phyloP scores from a whole-genome alignment of 2,113 vertebrate genomes.

The Calidris pygmaea region DNA sequence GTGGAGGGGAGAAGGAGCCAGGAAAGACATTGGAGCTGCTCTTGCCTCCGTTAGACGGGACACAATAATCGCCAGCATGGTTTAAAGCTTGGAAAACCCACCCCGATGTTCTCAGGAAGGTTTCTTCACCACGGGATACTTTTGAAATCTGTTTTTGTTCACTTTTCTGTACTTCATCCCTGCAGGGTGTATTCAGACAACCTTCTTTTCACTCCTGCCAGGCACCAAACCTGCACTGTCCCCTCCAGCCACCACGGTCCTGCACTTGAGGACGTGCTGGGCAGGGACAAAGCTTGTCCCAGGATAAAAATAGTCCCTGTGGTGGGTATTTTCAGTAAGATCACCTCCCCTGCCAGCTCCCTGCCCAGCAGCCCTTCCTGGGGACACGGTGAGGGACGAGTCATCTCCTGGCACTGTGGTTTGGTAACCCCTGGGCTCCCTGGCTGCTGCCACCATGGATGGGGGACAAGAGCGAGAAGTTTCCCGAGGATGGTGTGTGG shows the following conservation, averaged over 20 bases:
- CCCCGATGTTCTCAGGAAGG: not conserved
- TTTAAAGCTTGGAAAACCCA: not conserved
- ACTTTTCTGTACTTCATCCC: not conserved
- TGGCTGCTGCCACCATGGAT: not conserved
- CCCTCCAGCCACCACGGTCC: constrained; percentile 6
- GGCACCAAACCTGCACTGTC: constrained; percentile 43
- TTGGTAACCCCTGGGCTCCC: not conserved
- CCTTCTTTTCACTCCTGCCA: constrained; percentile 13
- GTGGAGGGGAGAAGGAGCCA: not conserved
- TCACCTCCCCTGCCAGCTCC: not conserved
- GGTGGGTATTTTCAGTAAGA: constrained; percentile 51
- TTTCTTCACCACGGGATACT: not conserved
- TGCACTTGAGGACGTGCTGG: constrained; percentile 51
- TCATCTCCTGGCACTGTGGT: not conserved
- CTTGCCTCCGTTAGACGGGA: fast-evolving
- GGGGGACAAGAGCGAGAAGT: not conserved
- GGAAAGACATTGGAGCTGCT: fast-evolving
- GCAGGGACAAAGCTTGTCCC: constrained; percentile 56
- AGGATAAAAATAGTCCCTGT: constrained; percentile 57
- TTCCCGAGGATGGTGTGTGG: not conserved
- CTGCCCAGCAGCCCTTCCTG: not conserved
- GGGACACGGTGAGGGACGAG: fast-evolving
- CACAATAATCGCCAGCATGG: too few relatives aligned
- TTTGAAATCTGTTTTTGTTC: not conserved
- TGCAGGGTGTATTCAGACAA: not conserved